These are phyloP conservation scores for Phalacrocorax carbo DNA, from an alignment of 2,113 vertebrate genomes.

Conservation along the genomic window DNA sequence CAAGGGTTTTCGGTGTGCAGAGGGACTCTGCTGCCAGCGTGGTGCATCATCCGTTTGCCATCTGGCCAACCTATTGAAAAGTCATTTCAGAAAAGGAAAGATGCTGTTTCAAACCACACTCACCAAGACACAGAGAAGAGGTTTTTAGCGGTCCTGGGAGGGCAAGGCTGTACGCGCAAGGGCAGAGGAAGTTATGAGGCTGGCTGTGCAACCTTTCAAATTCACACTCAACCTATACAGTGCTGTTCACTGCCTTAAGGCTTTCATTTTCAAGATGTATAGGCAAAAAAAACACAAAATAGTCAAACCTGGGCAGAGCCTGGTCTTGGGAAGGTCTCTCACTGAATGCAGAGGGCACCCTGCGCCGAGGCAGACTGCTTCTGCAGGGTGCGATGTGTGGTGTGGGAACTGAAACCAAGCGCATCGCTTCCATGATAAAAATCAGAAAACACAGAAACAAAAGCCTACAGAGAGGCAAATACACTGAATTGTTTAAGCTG, in stretches of 20 bases:
- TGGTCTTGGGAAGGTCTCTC: fast-evolving
- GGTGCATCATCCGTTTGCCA: not conserved
- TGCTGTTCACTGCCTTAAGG: not conserved
- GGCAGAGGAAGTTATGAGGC: not conserved
- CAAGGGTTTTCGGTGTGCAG: not conserved
- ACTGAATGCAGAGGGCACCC: not conserved
- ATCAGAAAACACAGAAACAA: not conserved
- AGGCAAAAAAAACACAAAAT: not conserved
- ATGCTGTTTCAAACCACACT: not conserved
- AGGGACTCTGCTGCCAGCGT: fast-evolving
- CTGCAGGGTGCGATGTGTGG: not conserved
- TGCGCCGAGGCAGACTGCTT: fast-evolving
- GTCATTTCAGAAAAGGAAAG: not conserved
- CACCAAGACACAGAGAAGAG: not conserved
- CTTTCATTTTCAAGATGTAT: not conserved
- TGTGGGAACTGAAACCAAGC: not conserved
- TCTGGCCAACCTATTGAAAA: not conserved
- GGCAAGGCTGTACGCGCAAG: not conserved
- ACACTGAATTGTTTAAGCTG: not conserved
- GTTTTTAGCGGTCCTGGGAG: not conserved
- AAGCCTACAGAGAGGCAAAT: not conserved
- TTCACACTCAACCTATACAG: not conserved
- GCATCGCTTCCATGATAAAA: fast-evolving
- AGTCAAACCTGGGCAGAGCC: not conserved
- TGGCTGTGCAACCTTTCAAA: not conserved